phyloP scores from a whole-genome alignment of 2,888 invertebrate species.

The Phorcus lineatus region DNA sequence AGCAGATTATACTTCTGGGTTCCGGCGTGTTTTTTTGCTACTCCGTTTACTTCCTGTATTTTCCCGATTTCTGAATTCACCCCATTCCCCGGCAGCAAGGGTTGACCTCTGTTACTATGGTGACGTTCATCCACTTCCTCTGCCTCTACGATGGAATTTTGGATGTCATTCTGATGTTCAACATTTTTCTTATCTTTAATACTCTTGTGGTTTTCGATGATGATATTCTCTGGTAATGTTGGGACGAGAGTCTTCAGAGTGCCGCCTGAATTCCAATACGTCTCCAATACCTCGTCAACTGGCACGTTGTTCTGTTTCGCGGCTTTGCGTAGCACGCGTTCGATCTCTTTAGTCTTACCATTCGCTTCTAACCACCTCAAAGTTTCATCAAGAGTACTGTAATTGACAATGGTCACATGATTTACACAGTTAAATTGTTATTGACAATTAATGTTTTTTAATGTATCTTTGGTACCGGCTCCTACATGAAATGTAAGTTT shows the following conservation, averaged over 20 bases:
- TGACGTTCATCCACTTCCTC: slow-evolving; percentile 12
- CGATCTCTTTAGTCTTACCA: slow-evolving; percentile 43
- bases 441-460: no score
- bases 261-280: neutral
- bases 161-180: no score
- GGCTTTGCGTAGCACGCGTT: slow-evolving; percentile 49
- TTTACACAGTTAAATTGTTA: no score
- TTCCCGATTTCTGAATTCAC: neutral
- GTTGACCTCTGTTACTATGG: neutral
- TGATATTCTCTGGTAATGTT: slow-evolving; percentile 37
- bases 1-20: slow-evolving; percentile 42
- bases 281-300: slow-evolving; percentile 30
- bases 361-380: slow-evolving; percentile 58
- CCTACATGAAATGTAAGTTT: no score
- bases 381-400: slow-evolving; percentile 57
- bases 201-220: neutral
- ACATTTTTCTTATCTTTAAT: no score
- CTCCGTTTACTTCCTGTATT: neutral
- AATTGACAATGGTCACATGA: no score
- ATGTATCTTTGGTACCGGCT: no score
- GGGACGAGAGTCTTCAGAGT: neutral
- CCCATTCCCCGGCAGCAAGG: neutral
- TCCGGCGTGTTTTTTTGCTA: neutral
- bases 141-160: neutral
- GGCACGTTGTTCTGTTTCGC: slow-evolving; percentile 48